Conservation (phyloP, 2,888 invertebrate genomes). For the Nephrocerus scutellatus region DNA sequence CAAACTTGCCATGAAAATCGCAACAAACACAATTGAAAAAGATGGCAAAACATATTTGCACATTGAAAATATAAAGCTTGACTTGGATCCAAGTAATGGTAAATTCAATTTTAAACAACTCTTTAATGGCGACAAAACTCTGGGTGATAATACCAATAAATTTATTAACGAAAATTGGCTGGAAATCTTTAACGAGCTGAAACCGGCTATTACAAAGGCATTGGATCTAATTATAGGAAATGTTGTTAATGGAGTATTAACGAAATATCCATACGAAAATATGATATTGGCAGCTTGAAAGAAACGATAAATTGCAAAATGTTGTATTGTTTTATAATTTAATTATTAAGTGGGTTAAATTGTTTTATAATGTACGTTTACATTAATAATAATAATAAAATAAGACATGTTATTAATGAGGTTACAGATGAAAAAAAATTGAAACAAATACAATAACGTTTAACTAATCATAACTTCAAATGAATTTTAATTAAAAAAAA, state of each 20-base stretch:
- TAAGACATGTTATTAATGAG: too few relatives aligned
- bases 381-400: too few relatives aligned
- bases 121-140: constrained; percentile 47
- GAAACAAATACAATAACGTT: too few relatives aligned
- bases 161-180: constrained; percentile 48
- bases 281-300: constrained; percentile 31
- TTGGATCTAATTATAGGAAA: constrained; percentile 38
- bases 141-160: constrained; percentile 46
- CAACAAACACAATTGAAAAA: constrained; percentile 22
- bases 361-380: too few relatives aligned
- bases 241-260: constrained; percentile 39
- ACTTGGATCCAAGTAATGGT: constrained; percentile 27
- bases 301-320: too few relatives aligned
- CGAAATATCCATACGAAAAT: constrained; percentile 38
- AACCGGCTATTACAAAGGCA: constrained; percentile 36
- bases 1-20: constrained; percentile 13
- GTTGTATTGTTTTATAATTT: too few relatives aligned
- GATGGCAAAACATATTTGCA: constrained; percentile 24
- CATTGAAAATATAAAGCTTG: constrained; percentile 22
- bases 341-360: too few relatives aligned
- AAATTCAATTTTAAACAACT: constrained; percentile 35
- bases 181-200: constrained; percentile 45
- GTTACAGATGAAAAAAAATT: too few relatives aligned
- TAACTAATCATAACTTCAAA: too few relatives aligned
- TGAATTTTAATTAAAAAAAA: too few relatives aligned